These are phyloP conservation scores for Drosophila percnosoma DNA, from an alignment of 2,888 invertebrate genomes.

Conservation along the genomic window DNA sequence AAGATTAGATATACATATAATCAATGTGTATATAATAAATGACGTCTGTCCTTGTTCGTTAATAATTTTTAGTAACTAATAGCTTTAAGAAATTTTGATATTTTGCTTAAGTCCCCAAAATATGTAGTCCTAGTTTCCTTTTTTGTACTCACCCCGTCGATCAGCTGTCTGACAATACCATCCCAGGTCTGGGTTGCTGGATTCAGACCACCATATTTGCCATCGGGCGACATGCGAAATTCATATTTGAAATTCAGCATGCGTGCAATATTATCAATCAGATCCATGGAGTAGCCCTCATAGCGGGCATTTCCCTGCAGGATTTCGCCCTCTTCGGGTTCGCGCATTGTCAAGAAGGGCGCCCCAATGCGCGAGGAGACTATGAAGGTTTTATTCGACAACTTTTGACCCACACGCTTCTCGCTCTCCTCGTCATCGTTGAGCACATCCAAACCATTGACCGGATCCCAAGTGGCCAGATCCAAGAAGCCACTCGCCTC, in stretches of 20 bases:
- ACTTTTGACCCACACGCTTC: conserved; percentile 84
- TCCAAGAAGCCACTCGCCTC: conserved; percentile 87
- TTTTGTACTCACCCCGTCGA: conserved; percentile 88
- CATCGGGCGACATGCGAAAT: conserved; percentile 90
- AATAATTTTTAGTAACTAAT: background rate
- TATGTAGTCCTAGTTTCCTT: background rate
- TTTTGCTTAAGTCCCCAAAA: no score
- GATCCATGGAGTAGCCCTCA: conserved; percentile 96
- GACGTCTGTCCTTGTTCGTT: background rate
- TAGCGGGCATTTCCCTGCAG: conserved; percentile 91
- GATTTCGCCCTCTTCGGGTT: conserved; percentile 86
- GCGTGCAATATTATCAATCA: conserved; percentile 92
- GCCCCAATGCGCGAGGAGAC: conserved; percentile 90
- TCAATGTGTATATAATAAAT: background rate
- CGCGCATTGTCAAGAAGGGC: conserved; percentile 88
- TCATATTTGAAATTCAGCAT: conserved; percentile 89
- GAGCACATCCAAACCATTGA: conserved; percentile 85
- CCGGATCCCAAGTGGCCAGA: conserved; percentile 85
- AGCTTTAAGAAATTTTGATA: background rate
- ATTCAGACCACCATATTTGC: conserved; percentile 89
- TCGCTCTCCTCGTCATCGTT: conserved; percentile 87
- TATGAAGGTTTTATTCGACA: conserved; percentile 89
- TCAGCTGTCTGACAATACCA: conserved; percentile 90
- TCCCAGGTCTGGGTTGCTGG: conserved; percentile 91
- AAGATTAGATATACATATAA: background rate